phyloP scores from a whole-genome alignment of 2,888 invertebrate genomes.

The Homarus gammarus region DNA sequence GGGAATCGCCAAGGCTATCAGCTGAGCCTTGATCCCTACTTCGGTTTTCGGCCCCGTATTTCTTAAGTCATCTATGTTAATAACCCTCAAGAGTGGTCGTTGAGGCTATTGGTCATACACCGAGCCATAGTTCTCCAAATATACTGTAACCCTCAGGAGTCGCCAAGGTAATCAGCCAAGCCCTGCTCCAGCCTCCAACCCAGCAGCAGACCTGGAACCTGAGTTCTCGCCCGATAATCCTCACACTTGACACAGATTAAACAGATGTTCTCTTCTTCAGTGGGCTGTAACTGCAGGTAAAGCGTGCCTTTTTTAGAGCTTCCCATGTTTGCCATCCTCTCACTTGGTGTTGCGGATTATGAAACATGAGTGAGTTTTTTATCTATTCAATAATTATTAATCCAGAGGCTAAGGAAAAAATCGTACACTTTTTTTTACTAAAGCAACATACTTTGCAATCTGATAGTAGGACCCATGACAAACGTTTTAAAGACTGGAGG shows the following conservation, averaged over 20 bases:
- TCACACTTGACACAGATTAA: constrained; percentile 1
- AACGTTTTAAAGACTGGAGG: no score
- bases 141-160: background rate
- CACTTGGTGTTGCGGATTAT: background rate
- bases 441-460: no score
- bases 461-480: no score
- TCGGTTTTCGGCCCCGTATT: background rate
- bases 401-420: no score
- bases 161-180: no score
- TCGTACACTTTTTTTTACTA: no score
- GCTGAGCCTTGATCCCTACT: background rate
- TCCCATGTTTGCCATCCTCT: background rate
- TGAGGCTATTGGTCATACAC: no score
- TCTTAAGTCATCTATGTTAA: background rate
- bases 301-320: background rate
- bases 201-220: background rate
- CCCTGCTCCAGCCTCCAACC: background rate
- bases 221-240: background rate
- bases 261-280: background rate
- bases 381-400: no score
- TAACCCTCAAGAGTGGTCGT: background rate
- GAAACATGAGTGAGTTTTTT: background rate
- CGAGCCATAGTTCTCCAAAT: background rate
- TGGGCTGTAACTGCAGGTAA: background rate
- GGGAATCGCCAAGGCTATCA: no score